phyloP scores from a whole-genome alignment of 2,797 vertebrate species.

The Phyllotis vaccarum region DNA sequence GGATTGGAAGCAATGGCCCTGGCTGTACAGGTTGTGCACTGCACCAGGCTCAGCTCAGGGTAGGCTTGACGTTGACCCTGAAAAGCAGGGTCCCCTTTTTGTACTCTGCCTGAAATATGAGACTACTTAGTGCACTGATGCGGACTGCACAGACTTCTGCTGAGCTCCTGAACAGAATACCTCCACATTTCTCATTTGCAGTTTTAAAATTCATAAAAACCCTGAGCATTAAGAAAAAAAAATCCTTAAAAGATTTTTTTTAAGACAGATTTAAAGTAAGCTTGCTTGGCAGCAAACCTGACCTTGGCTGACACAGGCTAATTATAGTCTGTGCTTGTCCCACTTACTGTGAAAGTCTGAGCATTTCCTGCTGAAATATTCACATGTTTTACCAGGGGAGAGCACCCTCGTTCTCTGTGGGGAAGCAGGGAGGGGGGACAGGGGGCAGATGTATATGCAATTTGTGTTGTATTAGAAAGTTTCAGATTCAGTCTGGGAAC shows the following conservation, averaged over 20 bases:
- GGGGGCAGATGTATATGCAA: background rate
- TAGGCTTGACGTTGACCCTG: background rate
- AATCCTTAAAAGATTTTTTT: slow-evolving; percentile 13
- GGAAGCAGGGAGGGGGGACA: background rate
- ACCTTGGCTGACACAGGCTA: slow-evolving; percentile 47
- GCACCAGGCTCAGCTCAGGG: background rate
- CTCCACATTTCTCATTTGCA: background rate
- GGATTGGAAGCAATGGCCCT: background rate
- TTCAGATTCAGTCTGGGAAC: background rate
- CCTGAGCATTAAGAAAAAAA: background rate
- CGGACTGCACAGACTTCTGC: background rate
- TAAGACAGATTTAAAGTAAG: slow-evolving; percentile 6
- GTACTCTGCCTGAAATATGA: background rate
- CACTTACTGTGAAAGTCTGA: background rate
- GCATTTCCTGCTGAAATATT: slow-evolving; percentile 29
- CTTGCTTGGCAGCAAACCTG: slow-evolving; percentile 30
- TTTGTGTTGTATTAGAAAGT: background rate
- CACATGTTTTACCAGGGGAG: background rate
- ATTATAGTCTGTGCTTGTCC: slow-evolving; percentile 18
- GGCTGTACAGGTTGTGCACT: background rate
- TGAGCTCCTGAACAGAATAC: background rate
- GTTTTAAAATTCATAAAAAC: slow-evolving; percentile 19
- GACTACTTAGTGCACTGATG: background rate
- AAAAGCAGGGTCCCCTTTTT: background rate
- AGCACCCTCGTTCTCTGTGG: background rate